Evolutionary conservation across 2,888 invertebrate species (phyloP).

Genomic region (Scaptomyza tumidula): DNA sequence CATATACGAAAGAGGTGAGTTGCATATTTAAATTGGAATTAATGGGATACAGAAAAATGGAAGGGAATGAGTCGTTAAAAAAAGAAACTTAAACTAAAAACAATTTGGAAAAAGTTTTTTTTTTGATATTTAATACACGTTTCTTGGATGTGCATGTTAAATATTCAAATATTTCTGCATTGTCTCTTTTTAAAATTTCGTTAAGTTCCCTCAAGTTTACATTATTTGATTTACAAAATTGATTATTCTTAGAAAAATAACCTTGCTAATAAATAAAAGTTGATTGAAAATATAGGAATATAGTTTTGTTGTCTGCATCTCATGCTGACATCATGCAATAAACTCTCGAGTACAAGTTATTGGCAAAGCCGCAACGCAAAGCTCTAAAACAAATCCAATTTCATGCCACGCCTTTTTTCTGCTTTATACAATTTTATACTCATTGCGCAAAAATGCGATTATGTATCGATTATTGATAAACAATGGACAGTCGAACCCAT

Average conservation of each 20-base stretch:
- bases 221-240: too few species aligned
- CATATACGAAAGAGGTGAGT: slow-evolving; percentile 65
- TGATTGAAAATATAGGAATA: slow-evolving; percentile 9
- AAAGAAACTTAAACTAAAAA: too few species aligned
- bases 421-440: slow-evolving; percentile 17
- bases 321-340: slow-evolving; percentile 44
- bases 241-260: too few species aligned
- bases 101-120: neutral
- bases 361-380: neutral
- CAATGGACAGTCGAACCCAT: slow-evolving; percentile 15
- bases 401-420: slow-evolving; percentile 50
- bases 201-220: too few species aligned
- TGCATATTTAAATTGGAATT: slow-evolving; percentile 35
- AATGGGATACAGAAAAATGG: neutral
- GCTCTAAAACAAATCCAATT: slow-evolving; percentile 26
- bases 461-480: slow-evolving; percentile 42
- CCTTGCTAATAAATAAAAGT: neutral
- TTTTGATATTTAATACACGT: neutral
- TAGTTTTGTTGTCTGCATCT: neutral
- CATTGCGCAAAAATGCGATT: slow-evolving; percentile 67
- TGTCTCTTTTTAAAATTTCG: too few species aligned
- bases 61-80: neutral
- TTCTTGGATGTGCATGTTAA: too few species aligned
- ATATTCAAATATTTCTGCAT: neutral
- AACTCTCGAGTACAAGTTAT: slow-evolving; percentile 7